Evolutionary conservation across 2,113 vertebrate species (phyloP), one percentile per base, ranked within the genome.

Genomic region (Phyllostomus discolor): DNA sequence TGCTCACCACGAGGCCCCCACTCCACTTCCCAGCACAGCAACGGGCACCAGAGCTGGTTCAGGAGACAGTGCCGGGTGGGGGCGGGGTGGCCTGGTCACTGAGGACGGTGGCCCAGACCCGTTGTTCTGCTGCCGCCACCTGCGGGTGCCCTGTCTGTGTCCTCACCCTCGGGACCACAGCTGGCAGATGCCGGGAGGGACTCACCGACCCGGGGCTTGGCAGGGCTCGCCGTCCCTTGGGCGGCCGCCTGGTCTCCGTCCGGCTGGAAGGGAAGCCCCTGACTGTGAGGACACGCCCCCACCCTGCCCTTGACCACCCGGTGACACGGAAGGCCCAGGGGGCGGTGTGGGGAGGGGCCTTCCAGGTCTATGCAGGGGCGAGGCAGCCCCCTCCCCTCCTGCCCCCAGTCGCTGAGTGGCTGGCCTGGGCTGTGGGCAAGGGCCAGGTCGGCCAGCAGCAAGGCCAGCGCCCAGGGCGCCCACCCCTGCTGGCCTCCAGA

Each of bases 321-420:
- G 38, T 43, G 11, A 14, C 72, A 35, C 20, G 14, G 35, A 41
- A 35, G 15, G 22, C 11, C 4, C 1, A 48, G 17, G 4, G 0
- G 57, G 46, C 0, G 0, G 28, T 28, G 1, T 2, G 31, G 31
- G 22, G n/a, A 79, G 6, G 57, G n/a, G 7, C 17, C 46, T 31
- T 41, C 7, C 19, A 20, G 41, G n/a, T 20, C 8, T 0, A 1
- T 38, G 28, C 2, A 0, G 57, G 46, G 20, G 41, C 6, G 4
- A 48, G 79, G 38, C 5, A 10, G 41, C 22, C 17, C 17, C 0
- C 5, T 19, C 14, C 69, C 17, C 52, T 52, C 28, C 5, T 8
- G 33, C 28, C 31, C 31, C 8, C 6, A 17, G 38, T 1, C 48
- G 31, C 43, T 31, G 70, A 16, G 62, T 2, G 0, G 80, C 43